Evolutionary conservation across 35 echinoderm and acorn worm species (phyloP).

Genomic region (Amphiura filiformis): DNA sequence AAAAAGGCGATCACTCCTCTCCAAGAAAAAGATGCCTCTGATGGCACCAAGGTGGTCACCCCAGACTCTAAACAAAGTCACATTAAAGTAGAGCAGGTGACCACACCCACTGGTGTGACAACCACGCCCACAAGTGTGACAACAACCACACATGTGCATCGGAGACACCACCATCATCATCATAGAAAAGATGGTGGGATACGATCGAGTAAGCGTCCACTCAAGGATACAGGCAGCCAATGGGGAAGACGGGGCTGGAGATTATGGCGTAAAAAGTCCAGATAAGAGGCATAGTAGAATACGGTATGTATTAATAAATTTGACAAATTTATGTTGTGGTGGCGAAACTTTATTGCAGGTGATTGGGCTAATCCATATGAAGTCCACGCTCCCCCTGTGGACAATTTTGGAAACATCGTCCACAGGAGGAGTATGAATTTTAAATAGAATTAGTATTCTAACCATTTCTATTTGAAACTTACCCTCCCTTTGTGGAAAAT

Average conservation of each 20-base stretch:
- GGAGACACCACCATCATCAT: slow-evolving; percentile 28
- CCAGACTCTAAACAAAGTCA: background rate
- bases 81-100: background rate
- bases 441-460: too few relatives aligned
- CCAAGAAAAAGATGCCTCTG: slow-evolving; percentile 6
- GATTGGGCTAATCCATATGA: too few relatives aligned
- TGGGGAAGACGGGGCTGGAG: slow-evolving; percentile 21
- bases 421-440: too few relatives aligned
- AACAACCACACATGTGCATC: background rate
- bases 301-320: background rate
- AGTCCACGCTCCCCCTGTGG: too few relatives aligned
- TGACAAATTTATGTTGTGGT: background rate
- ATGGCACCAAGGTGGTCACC: background rate
- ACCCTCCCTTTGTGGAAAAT: too few relatives aligned
- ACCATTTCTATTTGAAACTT: too few relatives aligned
- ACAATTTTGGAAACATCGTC: too few relatives aligned
- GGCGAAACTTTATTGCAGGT: too few relatives aligned
- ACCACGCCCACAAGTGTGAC: background rate
- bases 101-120: background rate
- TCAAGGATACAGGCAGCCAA: slow-evolving; percentile 39
- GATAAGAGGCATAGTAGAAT: slow-evolving; percentile 9
- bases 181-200: slow-evolving; percentile 39
- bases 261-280: slow-evolving; percentile 14
- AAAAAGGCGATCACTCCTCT: background rate
- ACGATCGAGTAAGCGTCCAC: slow-evolving; percentile 34